These are phyloP conservation scores for Miichthys miiuy DNA, from an alignment of 2,797 vertebrate genomes.

Conservation along the genomic window DNA sequence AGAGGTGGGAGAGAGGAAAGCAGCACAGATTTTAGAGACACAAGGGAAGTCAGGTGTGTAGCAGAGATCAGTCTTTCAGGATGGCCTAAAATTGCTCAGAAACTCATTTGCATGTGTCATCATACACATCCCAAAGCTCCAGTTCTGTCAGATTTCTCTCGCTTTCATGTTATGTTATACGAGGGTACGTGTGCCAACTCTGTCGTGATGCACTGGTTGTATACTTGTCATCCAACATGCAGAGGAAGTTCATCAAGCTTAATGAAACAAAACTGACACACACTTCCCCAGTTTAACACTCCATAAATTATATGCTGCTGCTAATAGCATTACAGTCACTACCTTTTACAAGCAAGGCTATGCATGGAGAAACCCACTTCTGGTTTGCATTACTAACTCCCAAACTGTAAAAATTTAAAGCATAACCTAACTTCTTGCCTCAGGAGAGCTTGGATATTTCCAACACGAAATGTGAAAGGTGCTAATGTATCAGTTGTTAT, in stretches of 20 bases:
- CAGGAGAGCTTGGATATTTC: constrained; percentile 11
- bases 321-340: constrained; percentile 75
- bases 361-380: constrained; percentile 38
- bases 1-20: neutral
- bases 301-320: constrained; percentile 71
- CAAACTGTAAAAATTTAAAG: constrained; percentile 45
- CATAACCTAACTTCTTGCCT: constrained; percentile 27
- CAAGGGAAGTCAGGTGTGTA: constrained; percentile 23
- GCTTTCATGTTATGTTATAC: constrained; percentile 33
- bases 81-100: constrained; percentile 32
- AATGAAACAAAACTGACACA: constrained; percentile 70
- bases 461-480: neutral
- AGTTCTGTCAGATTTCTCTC: constrained; percentile 48
- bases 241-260: constrained; percentile 60
- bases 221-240: constrained; percentile 54
- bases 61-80: constrained; percentile 25
- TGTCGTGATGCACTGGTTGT: constrained; percentile 46
- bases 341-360: constrained; percentile 23
- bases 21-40: constrained; percentile 23
- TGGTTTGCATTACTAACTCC: constrained; percentile 40
- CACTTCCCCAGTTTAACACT: constrained; percentile 68
- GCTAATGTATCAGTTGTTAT: constrained; percentile 7
- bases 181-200: constrained; percentile 36
- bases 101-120: constrained; percentile 55
- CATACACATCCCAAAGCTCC: constrained; percentile 49